Base-by-base conservation (phyloP, 1,140 invertebrate genomes). In the Drosophila pectinifera region DNA sequence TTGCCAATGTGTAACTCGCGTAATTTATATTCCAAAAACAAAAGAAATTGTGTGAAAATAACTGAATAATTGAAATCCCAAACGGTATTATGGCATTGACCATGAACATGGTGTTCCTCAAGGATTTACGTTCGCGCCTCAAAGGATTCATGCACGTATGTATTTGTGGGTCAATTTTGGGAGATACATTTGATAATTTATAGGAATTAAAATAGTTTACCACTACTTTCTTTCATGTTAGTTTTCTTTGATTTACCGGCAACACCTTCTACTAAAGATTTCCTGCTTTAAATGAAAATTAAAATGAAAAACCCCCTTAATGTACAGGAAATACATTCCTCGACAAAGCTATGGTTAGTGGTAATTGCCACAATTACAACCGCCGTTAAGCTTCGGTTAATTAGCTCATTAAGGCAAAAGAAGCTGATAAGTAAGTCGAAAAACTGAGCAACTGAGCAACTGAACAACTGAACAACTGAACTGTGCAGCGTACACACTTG, bases 71-170 rank as follows among this genome's bases (percentile, higher is more conserved):
- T 14, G 38, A 22, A 0, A n/a, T 36, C 5, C 1, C 42, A 38
- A 38, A 58, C 26, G 16, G 18, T 39, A 80, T 31, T 39, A 92
- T 92, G 91, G 88, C 91, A 28, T 45, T 92, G 46, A 83, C 91
- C 39, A 90, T 92, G 89, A 92, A 92, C 46, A 92, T 92, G 91
- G 91, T 92, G 16, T 92, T 92, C 26, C 68, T 92, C 53, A 92
- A 92, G 91, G 91, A 92, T 78, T 63, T 92, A 57, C 89, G 88
- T 36, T 82, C 91, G 43, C 88, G 91, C 63, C 91, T 92, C 46
- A 88, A 90, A 78, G 91, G 90, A 90, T 91, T 92, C 81, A 59
- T 92, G 36, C 91, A 92, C 62, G 91, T 92, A 92, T 74, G 91
- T 92, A 91, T 70, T 39, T 20, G 8, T 20, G 16, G 16, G 5